A percentile compares a stretch with the other conserved stretches of the same genome.
phyloP scores from a whole-genome alignment of 2,888 invertebrate genomes.

The Pardosa pseudoannulata region DNA sequence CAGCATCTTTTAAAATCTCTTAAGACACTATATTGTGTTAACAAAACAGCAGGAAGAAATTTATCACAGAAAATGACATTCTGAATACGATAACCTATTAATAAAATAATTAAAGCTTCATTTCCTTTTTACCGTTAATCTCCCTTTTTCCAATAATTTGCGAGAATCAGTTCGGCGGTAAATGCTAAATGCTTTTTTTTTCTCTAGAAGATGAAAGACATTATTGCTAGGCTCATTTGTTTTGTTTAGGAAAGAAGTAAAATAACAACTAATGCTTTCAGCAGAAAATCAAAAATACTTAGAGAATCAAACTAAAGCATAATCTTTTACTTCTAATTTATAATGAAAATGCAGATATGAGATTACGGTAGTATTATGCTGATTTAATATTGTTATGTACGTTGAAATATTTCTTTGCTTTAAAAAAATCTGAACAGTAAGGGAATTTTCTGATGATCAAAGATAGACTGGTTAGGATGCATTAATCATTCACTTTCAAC shows the following conservation, averaged over 20 bases:
- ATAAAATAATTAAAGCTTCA: slow-evolving; percentile 57
- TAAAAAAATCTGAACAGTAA: too few species aligned
- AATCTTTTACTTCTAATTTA: background rate
- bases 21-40: background rate
- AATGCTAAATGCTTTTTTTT: background rate
- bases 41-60: background rate
- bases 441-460: too few species aligned
- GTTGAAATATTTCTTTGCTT: too few species aligned
- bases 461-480: too few species aligned
- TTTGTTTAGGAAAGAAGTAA: background rate
- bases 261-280: background rate
- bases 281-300: background rate
- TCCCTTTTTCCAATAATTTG: slow-evolving; percentile 22
- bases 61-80: slow-evolving; percentile 2
- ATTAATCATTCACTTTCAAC: too few species aligned
- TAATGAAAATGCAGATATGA: background rate
- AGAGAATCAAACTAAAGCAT: background rate
- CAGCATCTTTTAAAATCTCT: background rate
- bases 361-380: too few species aligned
- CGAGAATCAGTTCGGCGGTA: background rate
- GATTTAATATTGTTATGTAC: too few species aligned
- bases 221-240: background rate
- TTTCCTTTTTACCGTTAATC: slow-evolving; percentile 19
- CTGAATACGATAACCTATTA: slow-evolving; percentile 25
- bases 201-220: background rate